These are phyloP conservation scores for Channallabes apus DNA, from an alignment of 2,797 vertebrate genomes.

Conservation along the genomic window DNA sequence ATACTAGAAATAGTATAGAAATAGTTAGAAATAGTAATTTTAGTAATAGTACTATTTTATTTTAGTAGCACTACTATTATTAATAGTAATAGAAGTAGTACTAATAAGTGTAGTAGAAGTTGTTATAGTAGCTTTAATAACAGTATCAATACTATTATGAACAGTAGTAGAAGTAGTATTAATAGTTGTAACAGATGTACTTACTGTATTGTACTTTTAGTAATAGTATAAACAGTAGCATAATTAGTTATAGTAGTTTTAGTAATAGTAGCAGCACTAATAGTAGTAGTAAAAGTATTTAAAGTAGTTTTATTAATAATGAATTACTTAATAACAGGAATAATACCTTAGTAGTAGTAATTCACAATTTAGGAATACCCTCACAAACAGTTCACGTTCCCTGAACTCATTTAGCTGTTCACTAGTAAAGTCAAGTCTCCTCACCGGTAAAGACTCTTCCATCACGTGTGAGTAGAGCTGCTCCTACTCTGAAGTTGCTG, in stretches of 20 bases:
- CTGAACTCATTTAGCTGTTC: background rate
- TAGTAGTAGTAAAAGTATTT: background rate
- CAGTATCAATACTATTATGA: background rate
- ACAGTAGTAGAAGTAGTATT: background rate
- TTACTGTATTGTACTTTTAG: background rate
- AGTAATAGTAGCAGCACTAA: background rate
- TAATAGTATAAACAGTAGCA: background rate
- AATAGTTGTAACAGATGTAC: background rate
- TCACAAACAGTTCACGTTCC: background rate
- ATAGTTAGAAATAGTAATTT: background rate
- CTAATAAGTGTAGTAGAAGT: background rate
- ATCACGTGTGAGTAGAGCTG: conserved; percentile 71
- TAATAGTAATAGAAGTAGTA: background rate
- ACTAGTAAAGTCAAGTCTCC: conserved; percentile 16
- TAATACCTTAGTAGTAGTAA: too few species aligned
- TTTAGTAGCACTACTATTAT: too few species aligned
- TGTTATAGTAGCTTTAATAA: background rate
- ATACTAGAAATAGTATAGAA: too few species aligned
- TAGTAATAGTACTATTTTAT: too few species aligned
- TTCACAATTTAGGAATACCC: too few species aligned
- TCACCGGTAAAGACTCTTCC: conserved; percentile 79
- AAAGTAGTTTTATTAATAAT: too few species aligned
- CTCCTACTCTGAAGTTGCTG: conserved; percentile 82
- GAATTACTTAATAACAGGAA: too few species aligned
- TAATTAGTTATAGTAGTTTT: background rate